A percentile compares a stretch with the other conserved stretches of the same genome.
Conservation (phyloP, 2,888 invertebrate genomes). For the Glyphotaelius pellucidus region DNA sequence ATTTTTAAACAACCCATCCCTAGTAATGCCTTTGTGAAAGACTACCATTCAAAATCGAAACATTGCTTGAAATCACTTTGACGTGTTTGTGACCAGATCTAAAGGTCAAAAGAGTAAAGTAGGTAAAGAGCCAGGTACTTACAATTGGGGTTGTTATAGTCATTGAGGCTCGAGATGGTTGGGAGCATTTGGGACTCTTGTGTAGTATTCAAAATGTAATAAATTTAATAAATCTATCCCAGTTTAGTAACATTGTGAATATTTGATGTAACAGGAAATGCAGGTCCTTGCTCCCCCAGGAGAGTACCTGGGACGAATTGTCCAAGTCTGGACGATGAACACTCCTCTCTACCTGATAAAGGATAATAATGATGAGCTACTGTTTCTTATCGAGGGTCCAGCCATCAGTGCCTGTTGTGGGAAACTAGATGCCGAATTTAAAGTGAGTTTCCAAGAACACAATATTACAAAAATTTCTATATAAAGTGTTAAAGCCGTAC, state of each 20-base stretch:
- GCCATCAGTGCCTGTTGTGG: constrained; percentile 79
- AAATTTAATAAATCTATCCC: background rate
- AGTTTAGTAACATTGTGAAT: background rate
- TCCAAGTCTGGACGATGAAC: constrained; percentile 83
- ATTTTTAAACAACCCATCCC: no score
- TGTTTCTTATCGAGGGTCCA: constrained; percentile 87
- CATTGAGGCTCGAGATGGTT: no score
- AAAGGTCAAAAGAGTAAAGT: no score
- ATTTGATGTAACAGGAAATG: constrained; percentile 75
- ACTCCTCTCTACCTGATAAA: constrained; percentile 83
- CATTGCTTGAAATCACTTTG: no score
- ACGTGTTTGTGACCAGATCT: no score
- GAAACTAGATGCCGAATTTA: constrained; percentile 81
- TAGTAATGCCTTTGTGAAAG: no score
- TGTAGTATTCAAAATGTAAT: no score
- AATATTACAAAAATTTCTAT: background rate
- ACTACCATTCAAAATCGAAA: no score
- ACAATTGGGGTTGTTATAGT: no score
- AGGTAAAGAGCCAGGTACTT: no score
- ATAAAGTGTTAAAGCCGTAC: no score
- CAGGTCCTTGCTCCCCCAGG: constrained; percentile 86
- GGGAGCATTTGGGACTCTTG: no score
- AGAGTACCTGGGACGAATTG: constrained; percentile 83
- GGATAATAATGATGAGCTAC: constrained; percentile 79
- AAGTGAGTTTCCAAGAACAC: constrained; percentile 70